A percentile compares a stretch with the other conserved stretches of the same genome.
Evolutionary conservation across 2,113 vertebrate species (phyloP).

Genomic region (Hyperoodon ampullatus): DNA sequence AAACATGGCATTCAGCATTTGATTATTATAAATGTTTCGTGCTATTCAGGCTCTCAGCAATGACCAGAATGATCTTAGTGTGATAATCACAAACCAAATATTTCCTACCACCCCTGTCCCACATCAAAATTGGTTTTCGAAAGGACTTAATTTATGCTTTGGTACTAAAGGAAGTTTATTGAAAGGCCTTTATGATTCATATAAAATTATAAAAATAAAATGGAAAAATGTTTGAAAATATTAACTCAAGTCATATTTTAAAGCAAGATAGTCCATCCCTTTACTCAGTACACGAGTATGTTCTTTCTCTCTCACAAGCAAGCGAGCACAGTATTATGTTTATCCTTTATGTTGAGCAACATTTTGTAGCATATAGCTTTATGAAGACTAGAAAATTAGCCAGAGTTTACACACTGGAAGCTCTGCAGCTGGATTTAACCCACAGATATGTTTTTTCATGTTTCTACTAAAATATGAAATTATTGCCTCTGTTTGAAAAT

Average conservation of each 20-base stretch:
- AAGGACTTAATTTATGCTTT: conserved; percentile 17
- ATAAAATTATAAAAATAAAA: neutral
- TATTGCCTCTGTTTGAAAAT: neutral
- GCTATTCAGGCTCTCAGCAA: neutral
- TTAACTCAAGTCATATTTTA: neutral
- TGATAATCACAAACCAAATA: neutral
- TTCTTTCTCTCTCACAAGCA: neutral
- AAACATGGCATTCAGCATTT: neutral
- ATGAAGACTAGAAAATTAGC: neutral
- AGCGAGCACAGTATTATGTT: neutral
- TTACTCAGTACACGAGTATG: neutral
- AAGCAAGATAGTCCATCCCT: neutral
- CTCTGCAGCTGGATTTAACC: neutral
- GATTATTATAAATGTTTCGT: neutral
- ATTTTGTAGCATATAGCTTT: neutral
- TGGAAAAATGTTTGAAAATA: neutral
- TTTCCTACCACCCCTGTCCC: neutral
- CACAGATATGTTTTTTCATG: neutral
- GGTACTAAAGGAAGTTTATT: neutral
- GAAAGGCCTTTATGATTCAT: neutral
- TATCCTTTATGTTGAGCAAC: neutral
- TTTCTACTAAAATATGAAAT: neutral
- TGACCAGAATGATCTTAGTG: neutral
- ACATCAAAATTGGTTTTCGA: neutral
- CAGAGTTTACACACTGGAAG: neutral